Percentiles rank a stretch among this genome's conserved stretches.
Evolutionary conservation across 2,113 vertebrate species (phyloP).

Genomic region (Passer domesticus): DNA sequence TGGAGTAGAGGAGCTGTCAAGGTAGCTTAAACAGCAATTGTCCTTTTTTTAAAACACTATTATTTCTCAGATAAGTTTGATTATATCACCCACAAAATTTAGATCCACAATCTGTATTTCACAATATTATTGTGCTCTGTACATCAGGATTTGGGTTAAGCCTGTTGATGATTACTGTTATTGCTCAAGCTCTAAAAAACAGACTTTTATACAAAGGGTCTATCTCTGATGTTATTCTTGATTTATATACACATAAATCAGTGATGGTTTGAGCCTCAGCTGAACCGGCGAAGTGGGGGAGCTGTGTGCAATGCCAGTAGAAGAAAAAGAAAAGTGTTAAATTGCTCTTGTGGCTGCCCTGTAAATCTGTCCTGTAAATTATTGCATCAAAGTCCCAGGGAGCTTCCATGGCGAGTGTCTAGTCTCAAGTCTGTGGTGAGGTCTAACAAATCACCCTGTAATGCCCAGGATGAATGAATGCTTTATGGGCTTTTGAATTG

Average conservation of each 20-base stretch:
- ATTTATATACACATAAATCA: slow-evolving; percentile 3
- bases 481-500: neutral
- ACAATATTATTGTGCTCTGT: neutral
- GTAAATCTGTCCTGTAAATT: slow-evolving; percentile 29
- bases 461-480: neutral
- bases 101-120: neutral
- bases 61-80: neutral
- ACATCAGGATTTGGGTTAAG: neutral
- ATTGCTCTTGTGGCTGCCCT: neutral
- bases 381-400: neutral
- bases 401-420: neutral
- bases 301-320: neutral
- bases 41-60: neutral
- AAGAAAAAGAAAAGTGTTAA: neutral
- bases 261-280: neutral
- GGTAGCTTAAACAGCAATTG: neutral
- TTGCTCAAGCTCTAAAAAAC: neutral
- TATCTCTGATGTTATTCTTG: slow-evolving; percentile 14
- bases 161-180: neutral
- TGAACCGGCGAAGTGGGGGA: neutral
- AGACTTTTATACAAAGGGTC: neutral
- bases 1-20: neutral
- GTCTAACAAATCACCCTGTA: neutral
- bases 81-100: neutral
- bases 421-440: accelerated